Conservation (phyloP, 2,113 vertebrate species). For the Tamias sibiricus region DNA sequence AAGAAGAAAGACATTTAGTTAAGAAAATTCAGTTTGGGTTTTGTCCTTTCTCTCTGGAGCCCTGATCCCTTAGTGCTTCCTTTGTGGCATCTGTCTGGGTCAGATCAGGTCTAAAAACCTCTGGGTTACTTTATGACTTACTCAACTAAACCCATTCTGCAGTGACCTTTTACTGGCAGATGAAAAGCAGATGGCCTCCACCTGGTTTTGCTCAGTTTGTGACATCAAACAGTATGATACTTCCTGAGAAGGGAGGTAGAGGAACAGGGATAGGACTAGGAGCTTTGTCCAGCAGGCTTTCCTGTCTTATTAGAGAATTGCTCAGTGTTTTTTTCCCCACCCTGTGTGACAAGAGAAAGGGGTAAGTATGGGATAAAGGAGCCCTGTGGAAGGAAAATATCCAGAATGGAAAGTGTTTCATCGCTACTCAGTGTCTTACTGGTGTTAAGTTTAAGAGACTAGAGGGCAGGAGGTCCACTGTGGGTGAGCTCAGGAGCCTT, state of each 20-base stretch:
- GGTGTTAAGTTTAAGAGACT: neutral
- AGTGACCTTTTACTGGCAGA: conserved; percentile 66
- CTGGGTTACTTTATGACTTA: conserved; percentile 46
- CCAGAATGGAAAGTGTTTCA: neutral
- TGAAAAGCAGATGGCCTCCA: conserved; percentile 75
- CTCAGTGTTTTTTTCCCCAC: neutral
- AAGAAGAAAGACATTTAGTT: neutral
- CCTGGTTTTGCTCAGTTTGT: conserved; percentile 73
- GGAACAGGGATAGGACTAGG: neutral
- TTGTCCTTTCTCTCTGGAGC: neutral
- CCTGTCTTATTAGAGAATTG: conserved; percentile 2
- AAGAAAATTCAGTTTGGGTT: neutral
- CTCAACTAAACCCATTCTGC: conserved; percentile 18
- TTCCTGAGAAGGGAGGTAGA: conserved; percentile 30
- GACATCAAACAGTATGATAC: conserved; percentile 50
- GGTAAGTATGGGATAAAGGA: neutral
- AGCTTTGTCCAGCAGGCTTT: conserved; percentile 52
- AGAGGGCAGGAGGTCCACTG: neutral
- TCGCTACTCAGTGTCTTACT: neutral
- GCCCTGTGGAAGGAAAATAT: neutral
- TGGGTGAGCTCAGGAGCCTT: neutral
- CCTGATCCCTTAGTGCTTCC: neutral
- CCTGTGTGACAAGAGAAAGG: neutral
- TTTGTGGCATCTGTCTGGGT: conserved; percentile 2
- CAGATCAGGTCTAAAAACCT: neutral